These are phyloP conservation scores for Motacilla alba DNA, from an alignment of 2,113 vertebrate genomes.

Conservation along the genomic window DNA sequence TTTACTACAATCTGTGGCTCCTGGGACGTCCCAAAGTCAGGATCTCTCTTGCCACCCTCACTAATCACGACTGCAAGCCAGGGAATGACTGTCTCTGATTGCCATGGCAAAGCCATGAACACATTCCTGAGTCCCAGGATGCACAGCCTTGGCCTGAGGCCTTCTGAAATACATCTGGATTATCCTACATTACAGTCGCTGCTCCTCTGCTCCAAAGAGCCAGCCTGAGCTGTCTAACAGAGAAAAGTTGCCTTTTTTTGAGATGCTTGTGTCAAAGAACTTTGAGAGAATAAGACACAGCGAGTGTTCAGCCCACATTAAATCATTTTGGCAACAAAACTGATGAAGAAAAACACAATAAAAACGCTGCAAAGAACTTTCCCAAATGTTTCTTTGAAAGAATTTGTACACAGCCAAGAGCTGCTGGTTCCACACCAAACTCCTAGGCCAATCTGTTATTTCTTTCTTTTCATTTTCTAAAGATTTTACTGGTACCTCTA, in stretches of 20 bases:
- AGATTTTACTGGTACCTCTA: conserved; percentile 2
- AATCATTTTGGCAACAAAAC: conserved; percentile 40
- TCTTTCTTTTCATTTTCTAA: not conserved
- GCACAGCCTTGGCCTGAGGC: not conserved
- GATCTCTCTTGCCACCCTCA: not conserved
- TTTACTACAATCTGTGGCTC: not conserved
- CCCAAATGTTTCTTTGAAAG: conserved; percentile 51
- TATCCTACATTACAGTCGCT: not conserved
- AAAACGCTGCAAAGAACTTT: conserved; percentile 25
- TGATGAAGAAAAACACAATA: conserved; percentile 17
- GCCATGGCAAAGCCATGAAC: not conserved
- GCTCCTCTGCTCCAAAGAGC: not conserved
- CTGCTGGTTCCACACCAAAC: not conserved
- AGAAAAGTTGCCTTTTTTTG: not conserved
- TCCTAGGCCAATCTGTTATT: conserved; percentile 12
- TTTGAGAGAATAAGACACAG: not conserved
- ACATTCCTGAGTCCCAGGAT: not conserved
- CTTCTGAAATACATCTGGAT: not conserved
- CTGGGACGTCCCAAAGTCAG: not conserved
- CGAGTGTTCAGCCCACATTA: not conserved
- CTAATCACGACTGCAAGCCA: not conserved
- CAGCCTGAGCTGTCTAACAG: not conserved
- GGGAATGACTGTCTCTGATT: fast-evolving
- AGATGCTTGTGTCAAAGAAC: not conserved
- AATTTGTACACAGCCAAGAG: conserved; percentile 42